A percentile compares a stretch with the other conserved stretches of the same genome.
phyloP scores from a whole-genome alignment of 2,113 vertebrate species.

The Gallinago media region DNA sequence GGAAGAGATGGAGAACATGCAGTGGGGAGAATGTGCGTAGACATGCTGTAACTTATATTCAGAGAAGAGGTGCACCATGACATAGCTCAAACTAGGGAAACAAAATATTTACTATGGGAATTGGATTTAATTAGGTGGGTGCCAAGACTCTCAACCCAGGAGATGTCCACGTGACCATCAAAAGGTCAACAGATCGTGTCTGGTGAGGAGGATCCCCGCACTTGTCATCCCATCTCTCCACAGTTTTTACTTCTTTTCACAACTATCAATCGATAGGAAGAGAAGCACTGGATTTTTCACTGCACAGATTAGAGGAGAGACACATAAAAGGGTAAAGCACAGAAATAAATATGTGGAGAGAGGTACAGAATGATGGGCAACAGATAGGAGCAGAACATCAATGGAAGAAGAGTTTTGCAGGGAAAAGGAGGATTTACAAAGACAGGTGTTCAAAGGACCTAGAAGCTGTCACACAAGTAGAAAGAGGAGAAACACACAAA shows the following conservation, averaged over 20 bases:
- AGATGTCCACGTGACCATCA: not conserved
- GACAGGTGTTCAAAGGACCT: not conserved
- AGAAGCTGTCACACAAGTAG: slow-evolving; percentile 15
- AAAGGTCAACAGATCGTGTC: not conserved
- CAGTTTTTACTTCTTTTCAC: not conserved
- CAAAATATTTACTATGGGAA: not conserved
- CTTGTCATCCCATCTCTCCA: not conserved
- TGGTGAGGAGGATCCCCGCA: not conserved
- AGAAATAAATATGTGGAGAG: slow-evolving; percentile 25
- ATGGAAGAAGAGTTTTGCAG: not conserved
- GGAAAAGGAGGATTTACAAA: slow-evolving; percentile 22
- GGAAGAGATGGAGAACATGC: not conserved
- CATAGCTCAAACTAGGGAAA: not conserved
- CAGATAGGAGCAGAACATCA: not conserved
- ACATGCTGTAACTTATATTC: not conserved
- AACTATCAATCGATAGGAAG: not conserved
- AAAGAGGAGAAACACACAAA: slow-evolving; percentile 31
- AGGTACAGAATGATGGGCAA: not conserved
- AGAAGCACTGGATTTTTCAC: not conserved
- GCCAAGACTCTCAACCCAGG: not conserved
- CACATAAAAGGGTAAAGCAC: not conserved
- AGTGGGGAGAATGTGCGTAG: not conserved
- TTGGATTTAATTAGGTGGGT: not conserved
- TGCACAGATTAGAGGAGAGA: not conserved
- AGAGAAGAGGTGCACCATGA: not conserved